These are phyloP conservation scores for Drosophila grimshawi DNA, from an alignment of 1,140 invertebrate species.

Conservation along the genomic window DNA sequence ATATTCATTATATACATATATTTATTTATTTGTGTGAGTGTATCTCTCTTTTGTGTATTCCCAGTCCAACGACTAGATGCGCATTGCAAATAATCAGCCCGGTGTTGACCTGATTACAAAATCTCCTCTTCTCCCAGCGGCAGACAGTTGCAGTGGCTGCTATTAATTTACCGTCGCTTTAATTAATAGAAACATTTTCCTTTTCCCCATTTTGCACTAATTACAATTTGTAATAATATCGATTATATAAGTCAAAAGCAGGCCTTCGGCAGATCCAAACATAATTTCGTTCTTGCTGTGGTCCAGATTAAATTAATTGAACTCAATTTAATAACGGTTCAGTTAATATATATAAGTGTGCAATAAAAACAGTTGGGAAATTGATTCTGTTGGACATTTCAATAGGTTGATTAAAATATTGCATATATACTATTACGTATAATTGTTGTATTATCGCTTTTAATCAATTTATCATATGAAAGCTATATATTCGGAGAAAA, in stretches of 20 bases:
- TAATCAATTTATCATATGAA: too few species aligned
- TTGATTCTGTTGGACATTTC: neutral
- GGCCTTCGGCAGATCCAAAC: neutral
- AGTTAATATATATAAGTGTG: too few species aligned
- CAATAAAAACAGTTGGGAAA: too few species aligned
- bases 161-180: conserved; percentile 55
- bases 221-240: conserved; percentile 58
- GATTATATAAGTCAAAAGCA: conserved; percentile 26
- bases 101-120: conserved; percentile 66
- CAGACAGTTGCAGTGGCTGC: conserved; percentile 27
- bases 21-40: conserved; percentile 7
- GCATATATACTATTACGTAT: neutral
- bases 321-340: neutral
- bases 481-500: too few species aligned
- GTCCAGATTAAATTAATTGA: neutral
- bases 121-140: conserved; percentile 21
- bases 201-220: conserved; percentile 34
- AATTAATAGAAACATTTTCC: conserved; percentile 48
- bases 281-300: neutral
- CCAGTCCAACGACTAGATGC: conserved; percentile 50
- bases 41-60: conserved; percentile 29
- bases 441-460: too few species aligned
- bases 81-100: conserved; percentile 59
- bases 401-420: too few species aligned
- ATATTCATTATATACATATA: conserved; percentile 21